Evolutionary conservation across 2,113 vertebrate species (phyloP), one percentile per base, ranked within the genome.

Genomic region (Macrotis lagotis): DNA sequence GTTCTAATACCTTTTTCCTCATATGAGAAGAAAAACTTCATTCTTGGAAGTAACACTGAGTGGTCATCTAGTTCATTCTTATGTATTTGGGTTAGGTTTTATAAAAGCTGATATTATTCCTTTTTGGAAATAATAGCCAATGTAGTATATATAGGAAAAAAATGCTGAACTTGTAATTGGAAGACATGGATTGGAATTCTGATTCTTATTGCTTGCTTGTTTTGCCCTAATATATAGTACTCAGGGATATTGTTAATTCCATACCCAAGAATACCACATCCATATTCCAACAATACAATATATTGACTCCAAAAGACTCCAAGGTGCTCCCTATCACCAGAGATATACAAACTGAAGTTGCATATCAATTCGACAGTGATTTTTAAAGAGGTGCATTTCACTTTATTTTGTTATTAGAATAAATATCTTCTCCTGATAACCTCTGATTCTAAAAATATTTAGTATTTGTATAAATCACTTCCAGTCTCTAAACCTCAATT

Each of bases 121-220:
- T 95, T 88, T 95, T 37, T 94, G 90, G 93, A 95, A 97, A 66
- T 28, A 66, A 66, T 1, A 83, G 37, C 16, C n/a, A 44, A 83
- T 19, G 37, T 44, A 0, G 4, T 83, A 44, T 6, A 44, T 44
- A n/a, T n/a, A n/a, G n/a, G 16, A 11, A 83, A 83, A 83, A n/a
- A 83, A 44, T 8, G 8, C 19, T 83, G 37, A 31, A 37, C 31
- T 66, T 37, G 31, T 28, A 14, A 37, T 66, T 66, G 16, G 4
- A 44, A 83, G 37, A 83, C 16, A 16, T 83, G n/a, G 19, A 83
- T 37, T 66, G n/a, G 66, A n/a, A 7, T 44, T 14, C 66, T 83
- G 66, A 19, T 19, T 44, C 37, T 83, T 83, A 7, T 44, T 44
- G 19, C 37, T 44, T 83, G 31, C 37, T 83, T 83, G 66, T 8